Evolutionary conservation across 2,113 vertebrate species (phyloP).

Genomic region (human): GRCh38 chr12:92112001-92112500

Average conservation of each 20-base stretch:
- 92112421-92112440: background rate
- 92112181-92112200: background rate
- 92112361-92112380: background rate
- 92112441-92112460: background rate
- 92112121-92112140: background rate
- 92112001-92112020: background rate
- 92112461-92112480: background rate
- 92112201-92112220: background rate
- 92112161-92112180: background rate
- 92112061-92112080: background rate
- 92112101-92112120: background rate
- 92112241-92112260: background rate
- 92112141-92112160: background rate
- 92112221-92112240: background rate
- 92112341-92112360: background rate
- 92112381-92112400: background rate
- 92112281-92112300: background rate
- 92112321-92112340: background rate
- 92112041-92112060: background rate
- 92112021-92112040: background rate
- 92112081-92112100: background rate
- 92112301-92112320: background rate
- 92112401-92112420: background rate
- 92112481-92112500: background rate
- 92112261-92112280: background rate